Evolutionary conservation across 2,797 vertebrate genomes (phyloP).

Genomic region (Malacoctenus gilli): DNA sequence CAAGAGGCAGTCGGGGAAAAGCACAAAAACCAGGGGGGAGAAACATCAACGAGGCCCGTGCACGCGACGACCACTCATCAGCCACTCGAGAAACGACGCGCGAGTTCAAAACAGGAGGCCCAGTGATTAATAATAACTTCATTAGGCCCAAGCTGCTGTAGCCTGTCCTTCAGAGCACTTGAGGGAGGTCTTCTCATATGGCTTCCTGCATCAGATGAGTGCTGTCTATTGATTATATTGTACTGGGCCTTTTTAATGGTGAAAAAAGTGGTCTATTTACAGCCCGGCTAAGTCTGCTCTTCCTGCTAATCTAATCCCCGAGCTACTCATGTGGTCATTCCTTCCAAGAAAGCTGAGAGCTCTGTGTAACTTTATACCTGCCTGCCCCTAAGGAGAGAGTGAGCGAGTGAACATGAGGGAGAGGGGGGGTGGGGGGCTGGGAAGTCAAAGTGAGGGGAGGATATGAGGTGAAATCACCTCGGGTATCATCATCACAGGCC

Average conservation of each 20-base stretch:
- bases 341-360: conserved; percentile 84
- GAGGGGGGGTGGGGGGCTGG: conserved; percentile 36
- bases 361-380: conserved; percentile 84
- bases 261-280: conserved; percentile 84
- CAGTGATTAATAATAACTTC: conserved; percentile 84
- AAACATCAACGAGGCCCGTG: conserved; percentile 23
- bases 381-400: conserved; percentile 76
- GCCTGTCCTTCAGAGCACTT: conserved; percentile 82
- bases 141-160: conserved; percentile 76
- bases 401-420: conserved; percentile 23
- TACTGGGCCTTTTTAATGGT: conserved; percentile 81
- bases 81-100: conserved; percentile 77
- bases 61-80: conserved; percentile 71
- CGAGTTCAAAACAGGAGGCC: conserved; percentile 77
- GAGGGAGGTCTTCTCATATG: conserved; percentile 81
- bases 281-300: conserved; percentile 82
- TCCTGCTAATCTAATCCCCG: conserved; percentile 86
- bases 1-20: conserved; percentile 1
- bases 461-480: conserved; percentile 76
- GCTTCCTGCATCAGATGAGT: conserved; percentile 82
- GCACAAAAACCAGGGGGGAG: conserved; percentile 35
- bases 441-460: conserved; percentile 40
- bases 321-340: conserved; percentile 85
- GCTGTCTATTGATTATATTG: conserved; percentile 84
- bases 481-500: conserved; percentile 71